A percentile compares a stretch with the other conserved stretches of the same genome.
Conservation (phyloP, 2,888 invertebrate species). For the Drepanosiphum platanoidis region DNA sequence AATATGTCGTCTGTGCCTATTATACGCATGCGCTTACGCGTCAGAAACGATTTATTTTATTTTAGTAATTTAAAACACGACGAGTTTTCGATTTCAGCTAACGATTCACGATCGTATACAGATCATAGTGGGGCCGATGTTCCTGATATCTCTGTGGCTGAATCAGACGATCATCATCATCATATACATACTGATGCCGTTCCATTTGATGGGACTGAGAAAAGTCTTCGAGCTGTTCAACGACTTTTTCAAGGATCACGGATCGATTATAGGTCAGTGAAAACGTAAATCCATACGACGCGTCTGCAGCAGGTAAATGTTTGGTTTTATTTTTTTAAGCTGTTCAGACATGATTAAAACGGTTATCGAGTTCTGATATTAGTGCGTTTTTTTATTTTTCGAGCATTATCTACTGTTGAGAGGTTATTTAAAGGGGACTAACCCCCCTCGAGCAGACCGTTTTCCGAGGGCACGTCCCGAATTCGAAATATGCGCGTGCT, state of each 20-base stretch:
- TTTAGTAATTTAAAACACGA: too few species aligned
- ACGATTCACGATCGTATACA: slow-evolving; percentile 63
- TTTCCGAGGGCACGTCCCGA: not conserved
- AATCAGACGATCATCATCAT: slow-evolving; percentile 57
- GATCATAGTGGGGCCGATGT: slow-evolving; percentile 63
- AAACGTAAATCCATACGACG: too few species aligned
- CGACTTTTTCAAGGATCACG: slow-evolving; percentile 20
- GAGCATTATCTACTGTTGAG: too few species aligned
- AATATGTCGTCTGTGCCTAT: too few species aligned
- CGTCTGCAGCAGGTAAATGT: too few species aligned
- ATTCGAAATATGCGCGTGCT: not conserved
- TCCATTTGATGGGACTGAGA: slow-evolving; percentile 57
- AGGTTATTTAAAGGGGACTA: too few species aligned
- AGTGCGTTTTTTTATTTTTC: too few species aligned
- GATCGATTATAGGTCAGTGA: slow-evolving; percentile 23
- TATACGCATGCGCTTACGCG: not conserved
- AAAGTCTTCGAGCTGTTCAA: slow-evolving; percentile 54
- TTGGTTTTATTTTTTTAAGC: too few species aligned
- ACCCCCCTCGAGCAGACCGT: too few species aligned
- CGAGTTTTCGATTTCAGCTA: slow-evolving; percentile 31
- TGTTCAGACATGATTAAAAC: too few species aligned
- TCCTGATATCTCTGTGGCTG: slow-evolving; percentile 56
- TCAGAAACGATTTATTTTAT: too few species aligned
- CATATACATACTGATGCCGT: slow-evolving; percentile 52
- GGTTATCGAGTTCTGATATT: too few species aligned